Evolutionary conservation across 2,113 vertebrate species (phyloP), one percentile per base, ranked within the genome.

Genomic region (Gymnogyps californianus): DNA sequence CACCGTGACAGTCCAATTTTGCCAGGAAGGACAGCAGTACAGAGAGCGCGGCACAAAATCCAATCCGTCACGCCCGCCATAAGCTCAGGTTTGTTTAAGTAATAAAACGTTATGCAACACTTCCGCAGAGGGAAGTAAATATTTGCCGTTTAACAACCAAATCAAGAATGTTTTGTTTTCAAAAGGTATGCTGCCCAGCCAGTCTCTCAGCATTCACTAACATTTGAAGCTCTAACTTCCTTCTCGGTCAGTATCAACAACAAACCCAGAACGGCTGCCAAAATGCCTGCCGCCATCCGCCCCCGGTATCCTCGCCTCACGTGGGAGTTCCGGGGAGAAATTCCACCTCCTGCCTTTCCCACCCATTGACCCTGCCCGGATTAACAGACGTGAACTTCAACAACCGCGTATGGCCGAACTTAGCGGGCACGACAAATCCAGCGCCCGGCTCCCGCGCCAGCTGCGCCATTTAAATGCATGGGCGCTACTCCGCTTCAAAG

Each of bases 341-440:
- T 28, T 34, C 18, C 65, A 65, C 25, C 71, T 66, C 57, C 55
- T 21, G 58, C 29, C 47, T 14, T 21, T 25, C 64, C 54, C 67
- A 44, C 10, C 47, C 15, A 13, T 4, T 3, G 65, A 22, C 44
- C 51, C 57, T 15, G 67, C 26, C 49, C 9, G 28, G 29, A 32
- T 7, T 2, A 38, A 47, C 11, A 44, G 26, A 9, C 1, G 2
- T 2, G 42, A 64, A 46, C 61, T 13, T 29, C 62, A 42, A 32
- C 31, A 20, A 6, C 26, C 2, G 3, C 7, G 4, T 0, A 0
- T 3, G 40, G 42, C 9, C 0, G 0, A 38, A 18, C 19, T 12
- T 6, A 2, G 59, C 0, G 0, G 58, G 57, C 38, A n/a, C 5
- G 6, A 36, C 28, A 15, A n/a, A 13, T 2, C 1, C 26, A 29